Base-by-base conservation (phyloP, 2,113 vertebrate species). In the Oenanthe oenanthe region DNA sequence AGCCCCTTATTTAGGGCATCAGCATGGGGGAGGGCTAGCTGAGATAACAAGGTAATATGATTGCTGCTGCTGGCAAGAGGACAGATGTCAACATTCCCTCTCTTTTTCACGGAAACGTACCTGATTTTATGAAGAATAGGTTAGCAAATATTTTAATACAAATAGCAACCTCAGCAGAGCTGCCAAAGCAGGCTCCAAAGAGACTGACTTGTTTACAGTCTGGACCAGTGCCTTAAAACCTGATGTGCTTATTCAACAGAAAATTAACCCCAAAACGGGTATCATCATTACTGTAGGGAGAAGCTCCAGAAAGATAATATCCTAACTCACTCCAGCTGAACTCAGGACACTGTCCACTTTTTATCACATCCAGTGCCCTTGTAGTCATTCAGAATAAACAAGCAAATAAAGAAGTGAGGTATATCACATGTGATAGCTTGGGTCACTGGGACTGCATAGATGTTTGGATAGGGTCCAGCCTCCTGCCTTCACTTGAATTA, bases 101-200 rank as follows among this genome's bases (percentile, higher is more conserved):
- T 95, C 54, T 73, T 96, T 97, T 97, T 96, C 95, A 91, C 3
- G 18, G 96, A 95, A 98, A 95, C 58, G 62, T 94, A 84, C 85
- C 82, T 95, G 85, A 36, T 77, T 96, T 95, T 97, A 96, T 95
- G 57, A 96, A 96, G 86, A 97, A 96, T 88, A 93, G 89, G 65
- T 92, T 91, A 97, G 92, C 96, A 97, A 82, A 91, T 93, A 96
- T 75, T 67, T 87, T 91, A 94, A 80, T 93, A 87, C 96, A 95
- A 96, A 91, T 73, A 94, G 84, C 77, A 92, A 87, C 76, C 60
- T 72, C 88, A 92, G 80, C 70, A 57, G 40, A 83, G 80, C 62
- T 96, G 88, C 95, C 95, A 97, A 96, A 85, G 76, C 85, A 92
- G 92, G 93, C 95, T 95, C 96, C 93, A 96, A 96, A 93, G 92